Conservation (phyloP, 2,113 vertebrate species). For the Eublepharis macularius region DNA sequence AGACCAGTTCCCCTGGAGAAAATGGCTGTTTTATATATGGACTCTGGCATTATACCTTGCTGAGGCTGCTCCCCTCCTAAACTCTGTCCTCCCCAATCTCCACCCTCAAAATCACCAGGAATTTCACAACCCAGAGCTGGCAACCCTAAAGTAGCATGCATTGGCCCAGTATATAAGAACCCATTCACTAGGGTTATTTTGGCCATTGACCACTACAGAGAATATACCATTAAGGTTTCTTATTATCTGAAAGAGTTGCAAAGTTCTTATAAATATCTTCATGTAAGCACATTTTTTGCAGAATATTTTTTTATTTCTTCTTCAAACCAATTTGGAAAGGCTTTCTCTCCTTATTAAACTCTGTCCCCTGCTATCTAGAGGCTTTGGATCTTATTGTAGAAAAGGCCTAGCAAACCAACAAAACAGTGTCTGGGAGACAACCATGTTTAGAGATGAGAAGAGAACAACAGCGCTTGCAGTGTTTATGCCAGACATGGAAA, state of each 20-base stretch:
- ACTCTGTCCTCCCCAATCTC: no score
- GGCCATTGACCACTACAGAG: not conserved
- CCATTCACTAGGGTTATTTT: not conserved
- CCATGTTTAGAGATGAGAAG: conserved; percentile 74
- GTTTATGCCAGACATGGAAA: conserved; percentile 65
- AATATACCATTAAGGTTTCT: conserved; percentile 1
- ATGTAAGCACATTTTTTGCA: conserved; percentile 26
- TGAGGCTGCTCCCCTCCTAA: no score
- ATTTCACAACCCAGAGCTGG: no score
- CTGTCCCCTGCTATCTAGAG: conserved; percentile 60
- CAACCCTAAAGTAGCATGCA: not conserved
- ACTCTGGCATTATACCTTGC: no score
- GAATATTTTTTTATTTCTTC: conserved; percentile 36
- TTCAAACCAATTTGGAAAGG: conserved; percentile 41
- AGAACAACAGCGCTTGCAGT: conserved; percentile 66
- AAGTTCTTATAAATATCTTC: conserved; percentile 8
- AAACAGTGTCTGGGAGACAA: conserved; percentile 51
- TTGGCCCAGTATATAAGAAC: not conserved
- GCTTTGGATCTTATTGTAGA: conserved; percentile 46
- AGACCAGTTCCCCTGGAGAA: no score
- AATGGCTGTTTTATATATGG: no score
- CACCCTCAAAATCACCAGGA: no score
- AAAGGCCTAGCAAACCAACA: conserved; percentile 63
- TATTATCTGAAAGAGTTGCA: conserved; percentile 29
- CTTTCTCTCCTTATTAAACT: conserved; percentile 50